Percentiles rank a stretch among this genome's conserved stretches.
Evolutionary conservation across 2,113 vertebrate species (phyloP).

Genomic region (Anoura caudifer): DNA sequence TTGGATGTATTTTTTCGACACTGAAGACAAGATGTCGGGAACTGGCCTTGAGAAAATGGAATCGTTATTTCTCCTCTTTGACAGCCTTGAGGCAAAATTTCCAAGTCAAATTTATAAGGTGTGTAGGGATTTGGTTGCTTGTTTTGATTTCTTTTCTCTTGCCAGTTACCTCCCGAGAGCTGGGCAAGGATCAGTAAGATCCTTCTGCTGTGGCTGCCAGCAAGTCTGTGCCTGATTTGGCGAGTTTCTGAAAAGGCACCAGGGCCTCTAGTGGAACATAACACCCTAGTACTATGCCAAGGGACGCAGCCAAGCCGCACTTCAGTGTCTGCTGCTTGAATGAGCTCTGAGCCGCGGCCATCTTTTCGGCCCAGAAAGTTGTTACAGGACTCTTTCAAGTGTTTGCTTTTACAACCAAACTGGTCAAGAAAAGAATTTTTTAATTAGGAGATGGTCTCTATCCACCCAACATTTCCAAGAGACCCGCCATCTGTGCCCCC

Average conservation of each 20-base stretch:
- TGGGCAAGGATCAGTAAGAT: constrained; percentile 41
- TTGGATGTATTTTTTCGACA: not conserved
- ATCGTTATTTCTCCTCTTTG: constrained; percentile 45
- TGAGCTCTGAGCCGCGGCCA: not conserved
- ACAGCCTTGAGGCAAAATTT: constrained; percentile 52
- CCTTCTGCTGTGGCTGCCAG: constrained; percentile 35
- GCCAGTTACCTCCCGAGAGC: constrained; percentile 60
- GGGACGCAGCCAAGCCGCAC: constrained; percentile 18
- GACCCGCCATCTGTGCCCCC: not conserved
- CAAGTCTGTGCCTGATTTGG: constrained; percentile 73
- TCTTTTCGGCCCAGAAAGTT: constrained; percentile 15
- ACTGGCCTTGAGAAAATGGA: constrained; percentile 28
- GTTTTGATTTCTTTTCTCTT: constrained; percentile 57
- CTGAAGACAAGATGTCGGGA: constrained; percentile 6
- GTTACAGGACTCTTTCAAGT: constrained; percentile 6
- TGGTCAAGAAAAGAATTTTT: not conserved
- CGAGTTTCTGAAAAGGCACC: constrained; percentile 74
- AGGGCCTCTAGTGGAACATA: constrained; percentile 71
- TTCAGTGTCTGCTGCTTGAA: not conserved
- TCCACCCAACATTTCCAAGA: not conserved
- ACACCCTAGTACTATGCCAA: not conserved
- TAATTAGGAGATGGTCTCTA: not conserved
- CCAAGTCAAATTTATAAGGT: constrained; percentile 63
- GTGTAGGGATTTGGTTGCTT: constrained; percentile 44
- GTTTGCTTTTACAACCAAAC: not conserved